Evolutionary conservation across 2,888 invertebrate genomes (phyloP).

Genomic region (Antheraea assamensis): DNA sequence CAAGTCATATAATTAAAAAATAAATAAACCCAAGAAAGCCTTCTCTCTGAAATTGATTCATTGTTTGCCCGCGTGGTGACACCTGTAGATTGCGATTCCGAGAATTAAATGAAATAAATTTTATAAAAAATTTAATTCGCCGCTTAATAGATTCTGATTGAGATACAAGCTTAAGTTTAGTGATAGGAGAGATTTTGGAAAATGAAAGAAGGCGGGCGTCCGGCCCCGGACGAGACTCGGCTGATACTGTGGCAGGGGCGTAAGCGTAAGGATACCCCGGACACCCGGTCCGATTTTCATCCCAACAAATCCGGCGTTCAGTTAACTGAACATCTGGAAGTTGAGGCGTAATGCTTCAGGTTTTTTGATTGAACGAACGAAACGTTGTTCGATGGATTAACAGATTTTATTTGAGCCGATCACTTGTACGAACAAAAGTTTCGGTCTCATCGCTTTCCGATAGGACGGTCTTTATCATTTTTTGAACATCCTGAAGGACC

Average conservation of each 20-base stretch:
- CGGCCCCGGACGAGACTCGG: slow-evolving; percentile 25
- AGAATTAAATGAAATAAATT: neutral
- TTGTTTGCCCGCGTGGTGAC: slow-evolving; percentile 17
- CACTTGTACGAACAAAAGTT: neutral
- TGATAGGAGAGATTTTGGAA: slow-evolving; percentile 30
- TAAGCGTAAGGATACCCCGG: slow-evolving; percentile 18
- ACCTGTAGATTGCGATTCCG: slow-evolving; percentile 19
- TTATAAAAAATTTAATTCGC: neutral
- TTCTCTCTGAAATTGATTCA: neutral
- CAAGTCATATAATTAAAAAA: neutral
- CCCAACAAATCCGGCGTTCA: slow-evolving; percentile 16
- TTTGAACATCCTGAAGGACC: neutral
- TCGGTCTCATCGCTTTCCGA: slow-evolving; percentile 11
- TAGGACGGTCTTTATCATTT: neutral
- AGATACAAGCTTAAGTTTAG: slow-evolving; percentile 26
- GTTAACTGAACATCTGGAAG: slow-evolving; percentile 18
- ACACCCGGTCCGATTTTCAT: slow-evolving; percentile 13
- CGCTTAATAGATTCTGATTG: slow-evolving; percentile 1
- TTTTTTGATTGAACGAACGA: neutral
- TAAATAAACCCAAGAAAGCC: neutral
- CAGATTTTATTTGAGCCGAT: neutral
- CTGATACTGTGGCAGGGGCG: slow-evolving; percentile 15
- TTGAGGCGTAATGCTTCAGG: neutral
- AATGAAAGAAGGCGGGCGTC: slow-evolving; percentile 30
- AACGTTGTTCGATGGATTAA: slow-evolving; percentile 10